These are phyloP conservation scores for Pygmarrhopalites habei DNA, from an alignment of 1,140 invertebrate species.

Conservation along the genomic window DNA sequence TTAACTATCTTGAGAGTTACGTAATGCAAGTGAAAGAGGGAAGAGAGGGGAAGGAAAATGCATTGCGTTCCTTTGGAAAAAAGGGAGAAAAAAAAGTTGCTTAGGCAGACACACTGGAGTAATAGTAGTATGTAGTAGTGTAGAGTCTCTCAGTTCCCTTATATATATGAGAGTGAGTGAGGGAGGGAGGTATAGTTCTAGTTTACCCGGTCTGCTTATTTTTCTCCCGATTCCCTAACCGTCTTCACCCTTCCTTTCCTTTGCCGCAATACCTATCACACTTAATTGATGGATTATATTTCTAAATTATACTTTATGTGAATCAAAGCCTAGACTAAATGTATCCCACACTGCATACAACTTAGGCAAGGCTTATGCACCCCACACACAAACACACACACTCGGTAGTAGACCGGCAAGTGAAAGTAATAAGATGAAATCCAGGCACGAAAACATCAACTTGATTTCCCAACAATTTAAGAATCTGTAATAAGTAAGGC, in stretches of 20 bases:
- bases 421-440: constrained; percentile 9
- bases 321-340: constrained; percentile 30
- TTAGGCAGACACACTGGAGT: too few species aligned
- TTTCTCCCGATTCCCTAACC: constrained; percentile 14
- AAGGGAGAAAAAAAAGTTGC: background rate
- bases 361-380: constrained; percentile 6
- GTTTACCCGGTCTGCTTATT: background rate
- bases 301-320: constrained; percentile 38
- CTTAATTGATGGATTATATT: constrained; percentile 40
- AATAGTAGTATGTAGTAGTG: too few species aligned
- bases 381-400: too few species aligned
- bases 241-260: constrained; percentile 23
- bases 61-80: background rate
- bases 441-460: constrained; percentile 4
- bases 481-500: background rate
- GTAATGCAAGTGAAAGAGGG: background rate
- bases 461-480: constrained; percentile 7
- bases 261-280: constrained; percentile 37
- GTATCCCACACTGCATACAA: constrained; percentile 1
- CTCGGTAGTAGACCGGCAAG: background rate
- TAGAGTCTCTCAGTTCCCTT: too few species aligned
- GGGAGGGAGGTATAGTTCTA: background rate
- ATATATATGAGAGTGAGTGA: background rate
- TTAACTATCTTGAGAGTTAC: constrained; percentile 8
- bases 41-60: background rate